Evolutionary conservation across 2,113 vertebrate species (phyloP).

Genomic region (Butorides virescens): DNA sequence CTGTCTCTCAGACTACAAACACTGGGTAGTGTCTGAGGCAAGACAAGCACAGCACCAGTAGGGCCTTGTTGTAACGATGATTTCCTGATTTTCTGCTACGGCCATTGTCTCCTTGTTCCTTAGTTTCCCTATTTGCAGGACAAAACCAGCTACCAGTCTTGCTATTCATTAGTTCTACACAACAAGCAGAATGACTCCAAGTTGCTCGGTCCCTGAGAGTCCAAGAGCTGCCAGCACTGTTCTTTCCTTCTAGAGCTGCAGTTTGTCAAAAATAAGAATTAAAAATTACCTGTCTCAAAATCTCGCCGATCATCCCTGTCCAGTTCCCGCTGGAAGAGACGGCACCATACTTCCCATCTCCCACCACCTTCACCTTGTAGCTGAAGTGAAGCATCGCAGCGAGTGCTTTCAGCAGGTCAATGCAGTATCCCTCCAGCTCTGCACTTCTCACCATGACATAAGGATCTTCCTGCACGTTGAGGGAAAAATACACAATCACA

Average conservation of each 20-base stretch:
- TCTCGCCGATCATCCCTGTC: conserved; percentile 86
- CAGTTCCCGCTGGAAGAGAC: conserved; percentile 74
- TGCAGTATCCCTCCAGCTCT: conserved; percentile 84
- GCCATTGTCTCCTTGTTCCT: neutral
- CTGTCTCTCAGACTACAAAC: neutral
- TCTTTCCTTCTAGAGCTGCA: neutral
- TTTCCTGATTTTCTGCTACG: neutral
- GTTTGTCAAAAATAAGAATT: rapidly evolving
- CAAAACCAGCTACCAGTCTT: neutral
- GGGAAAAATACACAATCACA: neutral
- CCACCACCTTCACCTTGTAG: conserved; percentile 79
- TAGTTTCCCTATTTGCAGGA: rapidly evolving
- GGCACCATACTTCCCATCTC: conserved; percentile 77
- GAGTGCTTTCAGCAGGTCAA: conserved; percentile 79
- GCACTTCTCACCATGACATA: conserved; percentile 76
- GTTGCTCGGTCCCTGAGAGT: neutral
- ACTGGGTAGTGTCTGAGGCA: neutral
- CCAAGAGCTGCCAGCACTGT: neutral
- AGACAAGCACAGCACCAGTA: neutral
- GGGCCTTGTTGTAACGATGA: rapidly evolving
- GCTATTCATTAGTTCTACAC: neutral
- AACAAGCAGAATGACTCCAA: neutral
- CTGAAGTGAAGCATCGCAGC: conserved; percentile 77
- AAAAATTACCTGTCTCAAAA: conserved; percentile 77
- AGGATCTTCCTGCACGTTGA: conserved; percentile 74